A percentile compares a stretch with the other conserved stretches of the same genome.
These are phyloP conservation scores for Malacosoma neustria DNA, from an alignment of 2,888 invertebrate species.

Conservation along the genomic window DNA sequence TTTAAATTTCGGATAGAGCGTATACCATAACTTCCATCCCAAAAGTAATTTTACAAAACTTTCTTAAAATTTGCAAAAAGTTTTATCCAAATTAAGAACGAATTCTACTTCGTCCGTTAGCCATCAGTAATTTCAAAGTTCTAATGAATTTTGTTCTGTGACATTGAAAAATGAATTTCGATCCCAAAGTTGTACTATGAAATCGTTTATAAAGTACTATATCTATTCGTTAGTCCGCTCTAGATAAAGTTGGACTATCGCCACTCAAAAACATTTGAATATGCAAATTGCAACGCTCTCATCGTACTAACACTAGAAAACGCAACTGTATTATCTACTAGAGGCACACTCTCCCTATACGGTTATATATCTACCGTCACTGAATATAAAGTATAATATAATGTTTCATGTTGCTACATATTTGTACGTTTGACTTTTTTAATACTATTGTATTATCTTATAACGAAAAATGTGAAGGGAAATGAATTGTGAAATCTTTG, in stretches of 20 bases:
- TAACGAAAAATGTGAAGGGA: too few species aligned
- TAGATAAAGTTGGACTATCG: slow-evolving; percentile 29
- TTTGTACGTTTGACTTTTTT: too few species aligned
- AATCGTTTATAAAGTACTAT: slow-evolving; percentile 43
- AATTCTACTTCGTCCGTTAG: slow-evolving; percentile 71
- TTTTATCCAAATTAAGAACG: slow-evolving; percentile 71
- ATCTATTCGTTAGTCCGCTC: slow-evolving; percentile 30
- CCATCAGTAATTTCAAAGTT: slow-evolving; percentile 74
- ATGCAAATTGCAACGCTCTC: slow-evolving; percentile 17
- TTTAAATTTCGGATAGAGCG: too few species aligned
- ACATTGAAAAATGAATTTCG: slow-evolving; percentile 72
- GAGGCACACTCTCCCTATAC: not conserved
- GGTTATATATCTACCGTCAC: not conserved
- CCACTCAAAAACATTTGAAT: slow-evolving; percentile 22
- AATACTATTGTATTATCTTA: too few species aligned
- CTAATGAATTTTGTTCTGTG: slow-evolving; percentile 73
- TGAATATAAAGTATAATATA: too few species aligned
- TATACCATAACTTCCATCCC: slow-evolving; percentile 63
- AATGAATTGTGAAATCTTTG: too few species aligned
- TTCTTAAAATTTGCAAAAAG: slow-evolving; percentile 64
- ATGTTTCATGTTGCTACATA: too few species aligned
- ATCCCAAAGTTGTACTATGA: slow-evolving; percentile 47
- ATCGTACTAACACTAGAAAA: not conserved
- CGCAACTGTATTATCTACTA: not conserved
- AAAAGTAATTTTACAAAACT: slow-evolving; percentile 63